Conservation (phyloP, 2,888 invertebrate genomes). For the Chymomyza procnemis region DNA sequence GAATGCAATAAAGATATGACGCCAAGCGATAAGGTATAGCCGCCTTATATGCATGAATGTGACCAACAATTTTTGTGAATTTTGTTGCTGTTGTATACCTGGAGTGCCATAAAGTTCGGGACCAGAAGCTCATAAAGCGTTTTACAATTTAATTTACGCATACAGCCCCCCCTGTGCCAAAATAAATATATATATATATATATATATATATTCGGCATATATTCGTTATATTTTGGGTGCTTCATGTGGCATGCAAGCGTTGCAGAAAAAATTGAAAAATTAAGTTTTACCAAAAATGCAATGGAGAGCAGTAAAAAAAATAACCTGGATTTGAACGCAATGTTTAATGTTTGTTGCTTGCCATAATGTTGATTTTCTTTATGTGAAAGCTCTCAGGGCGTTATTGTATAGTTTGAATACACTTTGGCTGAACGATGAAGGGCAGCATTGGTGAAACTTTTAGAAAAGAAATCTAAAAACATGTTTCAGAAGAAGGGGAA, state of each 20-base stretch:
- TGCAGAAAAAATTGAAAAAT: slow-evolving; percentile 37
- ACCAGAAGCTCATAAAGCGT: slow-evolving; percentile 49
- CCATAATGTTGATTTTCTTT: slow-evolving; percentile 33
- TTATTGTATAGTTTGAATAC: not conserved
- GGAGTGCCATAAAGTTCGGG: slow-evolving; percentile 14
- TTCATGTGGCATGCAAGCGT: slow-evolving; percentile 8
- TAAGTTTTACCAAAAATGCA: slow-evolving; percentile 9
- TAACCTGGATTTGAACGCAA: not conserved
- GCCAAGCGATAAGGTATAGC: too few relatives aligned
- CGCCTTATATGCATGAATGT: not conserved
- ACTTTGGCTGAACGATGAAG: too few relatives aligned
- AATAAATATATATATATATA: too few relatives aligned
- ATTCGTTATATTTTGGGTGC: not conserved
- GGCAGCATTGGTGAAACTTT: too few relatives aligned
- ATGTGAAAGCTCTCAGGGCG: not conserved
- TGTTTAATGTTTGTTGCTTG: slow-evolving; percentile 10
- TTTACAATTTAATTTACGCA: slow-evolving; percentile 48
- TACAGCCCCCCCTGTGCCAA: too few relatives aligned
- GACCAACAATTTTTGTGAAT: not conserved
- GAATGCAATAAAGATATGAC: not conserved
- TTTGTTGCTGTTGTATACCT: slow-evolving; percentile 12
- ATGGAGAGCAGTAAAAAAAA: not conserved
- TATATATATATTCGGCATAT: not conserved
- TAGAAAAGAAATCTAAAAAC: too few relatives aligned
- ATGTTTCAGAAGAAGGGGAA: too few relatives aligned